Base-by-base conservation (phyloP, 1,140 invertebrate genomes). In the Trypoxylus dichotomus region DNA sequence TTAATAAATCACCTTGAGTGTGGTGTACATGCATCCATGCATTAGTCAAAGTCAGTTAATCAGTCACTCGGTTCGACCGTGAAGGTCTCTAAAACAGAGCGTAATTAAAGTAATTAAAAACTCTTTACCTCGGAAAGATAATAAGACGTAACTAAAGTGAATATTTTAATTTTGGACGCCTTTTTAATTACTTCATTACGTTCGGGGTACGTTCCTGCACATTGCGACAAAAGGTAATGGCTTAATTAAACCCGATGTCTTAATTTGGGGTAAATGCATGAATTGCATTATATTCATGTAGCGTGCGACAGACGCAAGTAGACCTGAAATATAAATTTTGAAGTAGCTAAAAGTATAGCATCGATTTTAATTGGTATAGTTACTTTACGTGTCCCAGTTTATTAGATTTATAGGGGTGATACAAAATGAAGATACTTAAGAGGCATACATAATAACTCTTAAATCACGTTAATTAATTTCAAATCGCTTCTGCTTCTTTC, bases 41-140 rank as follows among this genome's bases (percentile, higher is more conserved):
- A 68, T 68, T 68, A 68, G 60, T 27, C 21, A 11, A 68, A 68
- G 25, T 68, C 60, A 68, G 60, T 68, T 68, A 68, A 68, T 68
- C 60, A 68, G 60, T 68, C 60, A 68, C 60, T 68, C 24, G 27
- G 21, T 25, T 68, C 2, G 11, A 68, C 19, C 24, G 60, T 29
- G 60, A 68, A 68, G 60, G 60, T 15, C 60, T 24, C 60, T 68
- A 68, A 68, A 68, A 68, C 60, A 68, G 60, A 68, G 27, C 60
- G 21, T 29, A 68, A 68, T 68, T 68, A 68, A 68, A 68, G 60
- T 68, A 68, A 68, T 68, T 68, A 27, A 68, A 68, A 68, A 68
- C 60, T 68, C 60, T 68, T 68, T 68, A 68, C 60, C 60, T 68
- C 60, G 60, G 60, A 68, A 21, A 68, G 60, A 29, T 68, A 68